Percentiles rank a stretch among this genome's conserved stretches.
Evolutionary conservation across 1,140 invertebrate genomes (phyloP).

Genomic region (Halyomorpha halys): DNA sequence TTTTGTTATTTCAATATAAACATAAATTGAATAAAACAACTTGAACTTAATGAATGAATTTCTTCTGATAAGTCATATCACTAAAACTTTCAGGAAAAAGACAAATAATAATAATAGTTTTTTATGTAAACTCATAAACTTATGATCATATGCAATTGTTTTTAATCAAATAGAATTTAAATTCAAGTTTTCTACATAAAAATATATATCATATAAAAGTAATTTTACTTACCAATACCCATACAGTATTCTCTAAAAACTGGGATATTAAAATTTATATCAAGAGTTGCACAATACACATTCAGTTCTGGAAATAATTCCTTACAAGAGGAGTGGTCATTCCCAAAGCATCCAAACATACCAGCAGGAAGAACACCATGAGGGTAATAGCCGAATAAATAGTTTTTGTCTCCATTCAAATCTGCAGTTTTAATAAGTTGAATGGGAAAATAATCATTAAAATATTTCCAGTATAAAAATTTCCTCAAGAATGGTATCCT

Average conservation of each 20-base stretch:
- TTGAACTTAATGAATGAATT: no score
- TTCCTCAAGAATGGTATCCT: slow-evolving; percentile 48
- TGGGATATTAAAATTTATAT: slow-evolving; percentile 71
- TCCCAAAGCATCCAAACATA: slow-evolving; percentile 66
- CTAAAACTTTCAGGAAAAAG: no score
- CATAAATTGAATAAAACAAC: no score
- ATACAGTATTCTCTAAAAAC: slow-evolving; percentile 63
- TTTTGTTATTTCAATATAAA: no score
- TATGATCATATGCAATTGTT: no score
- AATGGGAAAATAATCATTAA: slow-evolving; percentile 74
- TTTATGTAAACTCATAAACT: no score
- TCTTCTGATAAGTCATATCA: no score
- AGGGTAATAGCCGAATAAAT: slow-evolving; percentile 78
- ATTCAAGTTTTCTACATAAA: no score
- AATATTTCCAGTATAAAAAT: slow-evolving; percentile 59
- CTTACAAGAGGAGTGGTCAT: slow-evolving; percentile 59
- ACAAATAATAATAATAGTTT: no score
- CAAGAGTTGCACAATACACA: slow-evolving; percentile 60
- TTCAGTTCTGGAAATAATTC: slow-evolving; percentile 68
- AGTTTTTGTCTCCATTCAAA: slow-evolving; percentile 66
- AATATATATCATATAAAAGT: no score
- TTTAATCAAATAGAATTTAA: no score
- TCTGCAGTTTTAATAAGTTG: slow-evolving; percentile 71
- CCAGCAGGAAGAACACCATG: slow-evolving; percentile 77
- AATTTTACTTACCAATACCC: slow-evolving; percentile 40